Evolutionary conservation across 2,797 vertebrate genomes (phyloP).

Genomic region (Leptodactylus fallax): DNA sequence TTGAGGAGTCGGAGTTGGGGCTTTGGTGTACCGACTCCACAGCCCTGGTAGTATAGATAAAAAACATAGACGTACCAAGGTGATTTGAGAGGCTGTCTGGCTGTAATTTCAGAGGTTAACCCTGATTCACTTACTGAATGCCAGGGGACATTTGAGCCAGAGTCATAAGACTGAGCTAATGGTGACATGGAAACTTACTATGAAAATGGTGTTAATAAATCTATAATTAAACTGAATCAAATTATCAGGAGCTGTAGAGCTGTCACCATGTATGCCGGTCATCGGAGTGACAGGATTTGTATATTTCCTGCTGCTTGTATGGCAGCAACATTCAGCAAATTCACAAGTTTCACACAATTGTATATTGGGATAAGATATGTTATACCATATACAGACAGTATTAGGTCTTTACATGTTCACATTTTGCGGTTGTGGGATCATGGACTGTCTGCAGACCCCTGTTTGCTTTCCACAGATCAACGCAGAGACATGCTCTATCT

Average conservation of each 20-base stretch:
- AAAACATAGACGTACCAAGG: neutral
- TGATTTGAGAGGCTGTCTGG: neutral
- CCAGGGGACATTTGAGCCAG: conserved; percentile 35
- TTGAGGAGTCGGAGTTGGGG: too few relatives aligned
- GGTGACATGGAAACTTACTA: neutral
- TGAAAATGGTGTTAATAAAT: neutral
- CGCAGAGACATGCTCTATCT: too few relatives aligned
- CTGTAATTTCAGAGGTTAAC: conserved; percentile 55
- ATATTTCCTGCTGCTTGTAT: neutral
- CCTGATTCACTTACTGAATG: conserved; percentile 27
- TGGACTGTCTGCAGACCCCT: too few relatives aligned
- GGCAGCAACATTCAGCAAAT: neutral
- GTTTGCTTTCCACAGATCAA: too few relatives aligned
- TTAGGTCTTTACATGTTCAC: neutral
- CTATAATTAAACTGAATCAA: neutral
- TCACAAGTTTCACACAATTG: neutral
- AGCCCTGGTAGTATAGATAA: neutral
- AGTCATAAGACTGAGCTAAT: conserved; percentile 1
- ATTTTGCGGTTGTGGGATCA: too few relatives aligned
- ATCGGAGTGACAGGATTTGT: neutral
- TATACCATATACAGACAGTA: too few relatives aligned
- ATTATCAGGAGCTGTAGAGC: neutral
- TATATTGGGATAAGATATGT: neutral
- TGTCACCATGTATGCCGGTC: neutral
- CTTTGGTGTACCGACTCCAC: too few relatives aligned